phyloP scores from a whole-genome alignment of 2,113 vertebrate genomes.

The Lagopus leucura region DNA sequence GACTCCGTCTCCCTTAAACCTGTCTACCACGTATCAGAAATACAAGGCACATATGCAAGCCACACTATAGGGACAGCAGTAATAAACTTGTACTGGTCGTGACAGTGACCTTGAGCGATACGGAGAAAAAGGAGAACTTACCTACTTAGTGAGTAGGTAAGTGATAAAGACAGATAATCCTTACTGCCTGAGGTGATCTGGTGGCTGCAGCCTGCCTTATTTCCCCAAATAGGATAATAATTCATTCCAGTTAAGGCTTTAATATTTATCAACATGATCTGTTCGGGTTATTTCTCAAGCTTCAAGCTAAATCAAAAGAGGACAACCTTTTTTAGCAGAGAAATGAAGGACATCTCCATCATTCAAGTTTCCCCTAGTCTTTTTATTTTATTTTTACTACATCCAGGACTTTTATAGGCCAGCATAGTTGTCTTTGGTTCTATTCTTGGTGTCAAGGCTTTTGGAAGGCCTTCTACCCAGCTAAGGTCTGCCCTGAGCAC shows the following conservation, averaged over 20 bases:
- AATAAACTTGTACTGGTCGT: not conserved
- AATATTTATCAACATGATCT: not conserved
- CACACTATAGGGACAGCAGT: not conserved
- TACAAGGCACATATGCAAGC: rapidly evolving
- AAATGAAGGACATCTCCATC: rapidly evolving
- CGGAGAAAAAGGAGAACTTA: not conserved
- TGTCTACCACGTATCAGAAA: rapidly evolving
- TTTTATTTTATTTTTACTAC: not conserved
- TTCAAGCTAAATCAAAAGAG: not conserved
- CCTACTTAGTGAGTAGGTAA: not conserved
- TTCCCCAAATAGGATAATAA: not conserved
- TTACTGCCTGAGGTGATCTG: not conserved
- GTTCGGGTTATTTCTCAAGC: not conserved
- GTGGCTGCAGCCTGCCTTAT: not conserved
- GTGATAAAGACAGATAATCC: not conserved
- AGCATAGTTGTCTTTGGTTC: not conserved
- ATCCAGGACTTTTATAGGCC: not conserved
- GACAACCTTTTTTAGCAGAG: not conserved
- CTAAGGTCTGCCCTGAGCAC: not conserved
- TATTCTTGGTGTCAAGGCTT: not conserved
- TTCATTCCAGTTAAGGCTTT: not conserved
- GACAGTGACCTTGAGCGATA: not conserved
- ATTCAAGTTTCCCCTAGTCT: not conserved
- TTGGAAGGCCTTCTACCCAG: not conserved
- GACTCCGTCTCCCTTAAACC: not conserved